Percentiles rank a stretch among this genome's conserved stretches.
phyloP scores from a whole-genome alignment of 2,888 invertebrate genomes.

The Orchesella flavescens region DNA sequence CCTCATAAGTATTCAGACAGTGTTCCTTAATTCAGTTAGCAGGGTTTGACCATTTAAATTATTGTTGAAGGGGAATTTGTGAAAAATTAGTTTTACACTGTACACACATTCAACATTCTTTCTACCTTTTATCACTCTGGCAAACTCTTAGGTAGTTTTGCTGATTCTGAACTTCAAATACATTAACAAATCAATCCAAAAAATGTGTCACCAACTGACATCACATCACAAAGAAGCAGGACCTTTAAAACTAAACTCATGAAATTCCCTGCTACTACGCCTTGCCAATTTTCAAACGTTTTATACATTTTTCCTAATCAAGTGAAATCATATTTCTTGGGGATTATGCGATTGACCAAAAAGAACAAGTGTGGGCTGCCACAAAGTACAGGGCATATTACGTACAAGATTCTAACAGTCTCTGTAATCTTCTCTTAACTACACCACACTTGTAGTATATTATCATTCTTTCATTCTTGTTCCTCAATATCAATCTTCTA shows the following conservation, averaged over 20 bases:
- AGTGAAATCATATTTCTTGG: too few species aligned
- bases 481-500: background rate
- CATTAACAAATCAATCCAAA: too few species aligned
- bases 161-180: too few species aligned
- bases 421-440: background rate
- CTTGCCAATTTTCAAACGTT: too few species aligned
- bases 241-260: too few species aligned
- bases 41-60: slow-evolving; percentile 26
- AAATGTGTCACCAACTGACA: too few species aligned
- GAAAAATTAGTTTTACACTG: background rate
- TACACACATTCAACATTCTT: background rate
- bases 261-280: too few species aligned
- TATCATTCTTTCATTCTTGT: too few species aligned
- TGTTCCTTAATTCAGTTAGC: slow-evolving; percentile 41
- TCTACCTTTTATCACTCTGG: background rate
- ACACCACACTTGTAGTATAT: background rate
- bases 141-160: too few species aligned
- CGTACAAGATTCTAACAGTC: background rate
- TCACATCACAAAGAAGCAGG: too few species aligned
- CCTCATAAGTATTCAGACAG: slow-evolving; percentile 44
- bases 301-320: too few species aligned
- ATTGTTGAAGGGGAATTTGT: background rate
- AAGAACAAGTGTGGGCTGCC: slow-evolving; percentile 12
- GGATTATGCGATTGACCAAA: too few species aligned
- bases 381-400: slow-evolving; percentile 7